Base-by-base conservation (phyloP, 2,888 invertebrate species). In the Congeria kusceri region DNA sequence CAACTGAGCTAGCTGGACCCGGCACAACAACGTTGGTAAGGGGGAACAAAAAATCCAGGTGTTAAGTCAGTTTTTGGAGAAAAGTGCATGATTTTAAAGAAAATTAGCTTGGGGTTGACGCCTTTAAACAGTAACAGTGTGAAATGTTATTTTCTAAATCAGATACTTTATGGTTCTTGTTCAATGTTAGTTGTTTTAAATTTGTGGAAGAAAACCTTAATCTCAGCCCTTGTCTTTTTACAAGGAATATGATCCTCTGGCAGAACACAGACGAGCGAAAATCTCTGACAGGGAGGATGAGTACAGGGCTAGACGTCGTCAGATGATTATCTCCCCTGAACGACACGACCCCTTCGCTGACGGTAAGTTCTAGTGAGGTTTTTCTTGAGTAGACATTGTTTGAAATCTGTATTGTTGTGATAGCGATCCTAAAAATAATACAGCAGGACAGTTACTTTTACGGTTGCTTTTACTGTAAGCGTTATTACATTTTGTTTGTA, bases 201-300 rank as follows among this genome's bases (percentile, higher is more conserved):
- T 56, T 20, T 56, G 11, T 9, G 56, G n/a, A 56, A 56, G n/a
- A 15, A 15, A 11, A 56, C 56, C n/a, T 32, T 44, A 44, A 15
- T 27, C 32, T 56, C 29, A 58, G 5, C 39, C 39, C 9, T n/a
- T 69, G 7, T 61, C 25, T 69, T 49, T 39, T 23, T 83, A 86
- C n/a, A 72, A 93, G 93, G 93, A 93, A 71, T 92, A 87, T 89
- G 93, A 93, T 83, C 92, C 93, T 0, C 73, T 93, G 86, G 92
- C 92, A 23, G 93, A 93, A 39, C 90, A 89, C 79, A 95, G 98
- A 81, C 95, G 97, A 71, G 97, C 97, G 59, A 98, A 98, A 20
- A 98, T 99, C 92, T 97, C 97, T 0, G 99, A 99, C 90, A 95
- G 98, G 86, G 99, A 99, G 94, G 98, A 99, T 96, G 99, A 99